These are phyloP conservation scores for Mylabris phalerata DNA, from an alignment of 1,140 invertebrate species.

Conservation along the genomic window DNA sequence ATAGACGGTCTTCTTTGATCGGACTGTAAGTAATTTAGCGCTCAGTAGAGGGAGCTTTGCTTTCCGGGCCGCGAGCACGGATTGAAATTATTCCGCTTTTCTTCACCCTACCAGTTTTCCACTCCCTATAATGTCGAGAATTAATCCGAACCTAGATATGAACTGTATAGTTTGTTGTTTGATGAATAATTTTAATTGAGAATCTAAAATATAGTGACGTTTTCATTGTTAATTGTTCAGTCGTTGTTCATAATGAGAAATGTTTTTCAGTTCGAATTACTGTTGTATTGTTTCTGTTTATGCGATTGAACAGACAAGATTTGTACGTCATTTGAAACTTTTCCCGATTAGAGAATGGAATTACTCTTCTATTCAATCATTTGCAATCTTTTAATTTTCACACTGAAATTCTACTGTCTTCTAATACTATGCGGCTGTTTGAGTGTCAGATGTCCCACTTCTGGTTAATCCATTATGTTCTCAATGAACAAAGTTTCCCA, in stretches of 20 bases:
- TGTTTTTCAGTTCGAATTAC: not conserved
- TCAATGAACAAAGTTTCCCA: too few species aligned
- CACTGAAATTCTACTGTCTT: too few species aligned
- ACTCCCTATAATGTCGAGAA: slow-evolving; percentile 19
- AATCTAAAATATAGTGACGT: not conserved
- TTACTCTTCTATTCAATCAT: too few species aligned
- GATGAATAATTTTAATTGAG: not conserved
- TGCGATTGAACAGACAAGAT: too few species aligned
- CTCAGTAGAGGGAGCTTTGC: slow-evolving; percentile 18
- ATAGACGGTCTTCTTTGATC: slow-evolving; percentile 21
- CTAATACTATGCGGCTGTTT: too few species aligned
- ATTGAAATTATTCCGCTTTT: slow-evolving; percentile 33
- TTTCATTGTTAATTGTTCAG: not conserved
- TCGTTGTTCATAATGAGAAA: not conserved
- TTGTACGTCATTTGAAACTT: too few species aligned
- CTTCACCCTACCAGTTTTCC: slow-evolving; percentile 18
- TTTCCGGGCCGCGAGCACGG: slow-evolving; percentile 24
- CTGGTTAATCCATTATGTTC: too few species aligned
- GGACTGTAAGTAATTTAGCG: slow-evolving; percentile 28
- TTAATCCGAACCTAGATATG: slow-evolving; percentile 8
- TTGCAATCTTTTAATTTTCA: too few species aligned
- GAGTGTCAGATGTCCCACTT: too few species aligned
- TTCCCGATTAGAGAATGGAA: too few species aligned
- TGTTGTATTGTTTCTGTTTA: not conserved
- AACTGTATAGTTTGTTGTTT: not conserved